These are phyloP conservation scores for Smittia sp. DNA, from an alignment of 2,888 invertebrate genomes.

Conservation along the genomic window DNA sequence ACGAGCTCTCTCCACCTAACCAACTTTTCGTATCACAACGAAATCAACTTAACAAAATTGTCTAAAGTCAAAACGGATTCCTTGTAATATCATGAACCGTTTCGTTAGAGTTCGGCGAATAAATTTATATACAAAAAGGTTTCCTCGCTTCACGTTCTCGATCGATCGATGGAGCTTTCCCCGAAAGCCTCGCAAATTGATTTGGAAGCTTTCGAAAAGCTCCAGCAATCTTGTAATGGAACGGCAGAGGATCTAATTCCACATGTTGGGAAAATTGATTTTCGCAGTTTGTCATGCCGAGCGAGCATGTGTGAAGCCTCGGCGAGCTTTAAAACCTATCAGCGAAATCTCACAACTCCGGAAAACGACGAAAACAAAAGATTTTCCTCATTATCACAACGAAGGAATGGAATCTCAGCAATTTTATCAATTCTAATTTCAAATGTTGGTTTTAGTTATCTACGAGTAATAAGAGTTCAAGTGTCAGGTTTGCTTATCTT, in stretches of 20 bases:
- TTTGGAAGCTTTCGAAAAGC: background rate
- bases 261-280: background rate
- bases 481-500: background rate
- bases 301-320: no score
- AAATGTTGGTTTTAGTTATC: background rate
- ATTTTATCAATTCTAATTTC: background rate
- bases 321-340: no score
- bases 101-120: no score
- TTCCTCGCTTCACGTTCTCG: background rate
- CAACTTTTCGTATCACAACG: no score
- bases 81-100: no score
- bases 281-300: background rate
- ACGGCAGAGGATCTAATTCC: background rate
- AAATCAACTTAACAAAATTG: no score
- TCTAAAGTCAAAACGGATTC: no score
- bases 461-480: slow-evolving; percentile 1
- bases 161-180: background rate
- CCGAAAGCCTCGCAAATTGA: background rate
- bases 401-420: background rate
- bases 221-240: background rate
- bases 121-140: background rate
- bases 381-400: background rate
- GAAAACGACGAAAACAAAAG: no score
- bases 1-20: no score
- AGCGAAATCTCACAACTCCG: no score